phyloP scores from a whole-genome alignment of 2,888 invertebrate species.

The Brachynemurus nebulosus region DNA sequence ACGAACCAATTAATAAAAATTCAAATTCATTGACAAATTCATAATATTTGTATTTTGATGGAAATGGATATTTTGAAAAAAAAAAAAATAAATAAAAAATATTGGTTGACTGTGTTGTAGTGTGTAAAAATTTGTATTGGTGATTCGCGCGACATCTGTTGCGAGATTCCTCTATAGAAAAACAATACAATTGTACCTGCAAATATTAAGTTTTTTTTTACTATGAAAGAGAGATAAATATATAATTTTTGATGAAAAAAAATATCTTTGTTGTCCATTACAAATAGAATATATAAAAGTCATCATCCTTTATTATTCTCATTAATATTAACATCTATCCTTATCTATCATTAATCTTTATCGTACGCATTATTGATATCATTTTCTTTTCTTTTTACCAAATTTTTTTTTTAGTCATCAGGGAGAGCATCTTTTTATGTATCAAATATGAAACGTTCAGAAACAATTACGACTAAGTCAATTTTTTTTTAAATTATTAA shows the following conservation, averaged over 20 bases:
- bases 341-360: no score
- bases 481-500: no score
- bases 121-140: not conserved
- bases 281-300: not conserved
- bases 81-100: not conserved
- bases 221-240: slow-evolving; percentile 7
- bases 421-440: no score
- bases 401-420: no score
- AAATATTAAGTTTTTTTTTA: slow-evolving; percentile 16
- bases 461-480: no score
- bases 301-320: not conserved
- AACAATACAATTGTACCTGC: slow-evolving; percentile 13
- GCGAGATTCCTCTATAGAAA: not conserved
- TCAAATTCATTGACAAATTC: no score
- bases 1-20: no score
- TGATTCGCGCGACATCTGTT: not conserved
- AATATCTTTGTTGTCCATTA: slow-evolving; percentile 9
- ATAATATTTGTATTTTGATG: not conserved
- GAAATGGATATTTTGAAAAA: not conserved
- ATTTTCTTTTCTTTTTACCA: no score
- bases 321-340: no score
- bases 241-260: slow-evolving; percentile 8
- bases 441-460: no score
- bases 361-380: no score
- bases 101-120: not conserved